These are phyloP conservation scores for Ia io DNA, from an alignment of 2,113 vertebrate genomes.

Conservation along the genomic window DNA sequence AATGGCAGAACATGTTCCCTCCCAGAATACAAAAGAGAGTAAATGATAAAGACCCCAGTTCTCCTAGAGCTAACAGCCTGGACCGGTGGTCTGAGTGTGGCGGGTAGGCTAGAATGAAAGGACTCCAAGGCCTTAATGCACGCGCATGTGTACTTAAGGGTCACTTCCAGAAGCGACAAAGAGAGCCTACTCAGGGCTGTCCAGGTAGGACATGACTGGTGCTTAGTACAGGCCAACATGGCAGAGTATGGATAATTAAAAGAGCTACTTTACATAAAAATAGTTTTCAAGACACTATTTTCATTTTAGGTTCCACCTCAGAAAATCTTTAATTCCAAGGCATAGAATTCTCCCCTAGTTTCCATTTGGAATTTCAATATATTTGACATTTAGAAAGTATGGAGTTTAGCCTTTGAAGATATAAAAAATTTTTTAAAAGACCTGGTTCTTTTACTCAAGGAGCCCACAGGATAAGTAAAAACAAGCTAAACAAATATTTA, in stretches of 20 bases:
- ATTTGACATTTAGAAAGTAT: slow-evolving; percentile 34
- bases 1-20: background rate
- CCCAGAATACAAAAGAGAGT: background rate
- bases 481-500: background rate
- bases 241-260: background rate
- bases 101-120: background rate
- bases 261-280: background rate
- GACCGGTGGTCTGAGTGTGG: too few species aligned
- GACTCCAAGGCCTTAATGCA: background rate
- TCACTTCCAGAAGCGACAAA: background rate
- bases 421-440: background rate
- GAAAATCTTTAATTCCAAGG: background rate
- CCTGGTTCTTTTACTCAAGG: background rate
- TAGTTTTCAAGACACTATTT: background rate
- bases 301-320: background rate
- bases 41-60: background rate
- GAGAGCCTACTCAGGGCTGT: background rate
- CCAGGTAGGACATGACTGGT: too few species aligned
- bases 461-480: background rate
- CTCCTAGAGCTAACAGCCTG: background rate
- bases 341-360: background rate
- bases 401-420: background rate
- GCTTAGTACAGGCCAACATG: background rate
- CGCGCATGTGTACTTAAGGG: background rate
- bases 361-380: slow-evolving; percentile 20